phyloP scores from a whole-genome alignment of 1,140 invertebrate species.

The Plodia interpunctella region DNA sequence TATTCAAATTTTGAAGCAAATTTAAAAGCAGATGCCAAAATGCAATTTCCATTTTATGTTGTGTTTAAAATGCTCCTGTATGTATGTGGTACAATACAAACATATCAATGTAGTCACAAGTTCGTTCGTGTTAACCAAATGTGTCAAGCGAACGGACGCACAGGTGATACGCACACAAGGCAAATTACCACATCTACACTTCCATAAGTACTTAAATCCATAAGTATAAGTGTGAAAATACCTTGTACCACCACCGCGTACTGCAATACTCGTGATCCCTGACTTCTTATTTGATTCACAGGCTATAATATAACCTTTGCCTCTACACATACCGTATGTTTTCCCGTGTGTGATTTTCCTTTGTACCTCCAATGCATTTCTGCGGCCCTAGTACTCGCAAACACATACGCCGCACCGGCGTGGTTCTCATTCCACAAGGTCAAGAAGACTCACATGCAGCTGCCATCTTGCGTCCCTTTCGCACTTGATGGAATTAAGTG shows the following conservation, averaged over 20 bases:
- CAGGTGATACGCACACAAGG: constrained; percentile 15
- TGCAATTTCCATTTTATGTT: too few species aligned
- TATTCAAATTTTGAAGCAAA: too few species aligned
- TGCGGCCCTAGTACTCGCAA: constrained; percentile 50
- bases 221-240: constrained; percentile 1
- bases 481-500: constrained; percentile 19
- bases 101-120: background rate
- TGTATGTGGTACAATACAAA: background rate
- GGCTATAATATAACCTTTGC: background rate
- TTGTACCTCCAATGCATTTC: constrained; percentile 31
- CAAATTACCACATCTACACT: background rate
- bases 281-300: background rate
- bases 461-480: constrained; percentile 36
- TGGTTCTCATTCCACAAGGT: constrained; percentile 51
- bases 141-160: constrained; percentile 12
- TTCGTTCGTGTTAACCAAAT: constrained; percentile 9
- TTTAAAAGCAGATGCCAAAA: too few species aligned
- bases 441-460: constrained; percentile 51
- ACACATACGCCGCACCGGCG: constrained; percentile 53
- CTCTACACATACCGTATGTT: background rate
- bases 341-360: background rate
- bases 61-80: too few species aligned
- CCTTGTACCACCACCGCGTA: background rate
- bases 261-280: background rate
- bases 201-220: background rate